Evolutionary conservation across 2,888 invertebrate species (phyloP).

Genomic region (Drosophila niveifrons): DNA sequence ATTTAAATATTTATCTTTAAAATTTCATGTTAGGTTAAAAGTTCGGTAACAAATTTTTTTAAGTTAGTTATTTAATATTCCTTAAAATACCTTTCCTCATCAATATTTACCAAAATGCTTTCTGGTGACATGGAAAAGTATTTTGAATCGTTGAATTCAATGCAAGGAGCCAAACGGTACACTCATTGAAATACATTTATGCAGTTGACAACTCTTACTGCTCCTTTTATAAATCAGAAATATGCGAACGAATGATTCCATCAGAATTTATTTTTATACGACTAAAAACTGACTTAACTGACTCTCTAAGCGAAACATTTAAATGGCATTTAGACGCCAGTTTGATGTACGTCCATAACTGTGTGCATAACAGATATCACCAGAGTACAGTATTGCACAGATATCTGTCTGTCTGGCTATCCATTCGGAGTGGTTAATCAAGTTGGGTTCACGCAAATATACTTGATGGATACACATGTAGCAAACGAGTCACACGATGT

Average conservation of each 20-base stretch:
- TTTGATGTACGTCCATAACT: background rate
- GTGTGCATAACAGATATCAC: slow-evolving; percentile 4
- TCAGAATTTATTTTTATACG: slow-evolving; percentile 13
- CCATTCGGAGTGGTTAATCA: slow-evolving; percentile 50
- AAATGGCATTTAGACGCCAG: slow-evolving; percentile 22
- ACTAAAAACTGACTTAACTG: background rate
- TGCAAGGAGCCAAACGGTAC: slow-evolving; percentile 1
- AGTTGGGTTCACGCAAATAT: slow-evolving; percentile 44
- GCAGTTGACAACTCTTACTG: background rate
- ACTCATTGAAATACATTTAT: background rate
- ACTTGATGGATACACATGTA: slow-evolving; percentile 40
- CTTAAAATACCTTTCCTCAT: background rate
- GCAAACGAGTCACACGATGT: background rate
- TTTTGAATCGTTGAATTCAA: background rate
- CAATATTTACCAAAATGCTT: background rate
- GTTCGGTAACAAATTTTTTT: too few relatives aligned
- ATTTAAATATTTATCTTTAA: too few relatives aligned
- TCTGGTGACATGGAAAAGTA: background rate
- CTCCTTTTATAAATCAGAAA: background rate
- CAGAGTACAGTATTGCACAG: background rate
- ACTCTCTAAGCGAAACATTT: slow-evolving; percentile 15
- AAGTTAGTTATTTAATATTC: too few relatives aligned
- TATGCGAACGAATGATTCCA: background rate
- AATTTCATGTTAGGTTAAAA: too few relatives aligned
- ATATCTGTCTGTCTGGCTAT: slow-evolving; percentile 13